These are phyloP conservation scores for Drosophila nr. medialis DNA, from an alignment of 2,888 invertebrate genomes.

Conservation along the genomic window DNA sequence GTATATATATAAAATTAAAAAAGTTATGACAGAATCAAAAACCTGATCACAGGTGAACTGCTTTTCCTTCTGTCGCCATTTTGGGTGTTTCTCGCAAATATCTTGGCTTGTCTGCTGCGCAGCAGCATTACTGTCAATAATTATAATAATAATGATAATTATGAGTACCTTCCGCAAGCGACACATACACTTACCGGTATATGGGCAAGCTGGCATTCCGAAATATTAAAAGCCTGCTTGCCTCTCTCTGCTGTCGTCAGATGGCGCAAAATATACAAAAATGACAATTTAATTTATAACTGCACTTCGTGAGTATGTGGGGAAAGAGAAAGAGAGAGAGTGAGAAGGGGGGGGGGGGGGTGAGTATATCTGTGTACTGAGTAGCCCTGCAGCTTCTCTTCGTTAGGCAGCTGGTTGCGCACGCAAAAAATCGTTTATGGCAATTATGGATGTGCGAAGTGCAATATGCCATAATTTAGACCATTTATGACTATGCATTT, in stretches of 20 bases:
- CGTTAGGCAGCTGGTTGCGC: constrained; percentile 47
- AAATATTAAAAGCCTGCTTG: constrained; percentile 45
- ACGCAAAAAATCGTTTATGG: constrained; percentile 63
- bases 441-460: constrained; percentile 63
- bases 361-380: background rate
- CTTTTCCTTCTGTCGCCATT: background rate
- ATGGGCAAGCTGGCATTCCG: constrained; percentile 21
- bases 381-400: constrained; percentile 12
- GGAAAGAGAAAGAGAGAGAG: background rate
- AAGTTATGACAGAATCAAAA: background rate
- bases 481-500: constrained; percentile 58
- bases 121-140: constrained; percentile 63
- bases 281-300: constrained; percentile 84
- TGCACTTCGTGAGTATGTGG: constrained; percentile 61
- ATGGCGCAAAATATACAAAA: constrained; percentile 81
- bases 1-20: background rate
- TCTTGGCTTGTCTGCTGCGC: constrained; percentile 4
- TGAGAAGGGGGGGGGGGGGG: no score
- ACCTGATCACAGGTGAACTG: background rate
- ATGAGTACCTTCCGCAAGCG: constrained; percentile 32
- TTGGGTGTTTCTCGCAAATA: background rate
- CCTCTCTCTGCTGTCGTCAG: constrained; percentile 57
- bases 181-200: constrained; percentile 24
- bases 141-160: constrained; percentile 76
- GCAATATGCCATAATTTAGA: constrained; percentile 72